A percentile compares a stretch with the other conserved stretches of the same genome.
phyloP scores from a whole-genome alignment of 2,797 vertebrate species.

The Tympanoctomys barrerae region DNA sequence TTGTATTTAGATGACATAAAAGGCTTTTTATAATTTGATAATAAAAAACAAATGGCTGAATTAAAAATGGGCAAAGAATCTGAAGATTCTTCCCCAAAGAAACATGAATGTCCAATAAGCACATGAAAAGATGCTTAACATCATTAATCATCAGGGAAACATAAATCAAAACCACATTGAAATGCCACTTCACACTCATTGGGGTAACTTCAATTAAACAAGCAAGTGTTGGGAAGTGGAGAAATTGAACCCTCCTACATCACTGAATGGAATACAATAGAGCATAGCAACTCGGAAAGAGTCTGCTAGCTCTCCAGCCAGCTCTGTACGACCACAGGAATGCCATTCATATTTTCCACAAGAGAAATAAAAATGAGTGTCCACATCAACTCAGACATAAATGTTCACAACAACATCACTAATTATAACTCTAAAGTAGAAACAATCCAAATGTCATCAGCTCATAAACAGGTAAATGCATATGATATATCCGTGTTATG shows the following conservation, averaged over 20 bases:
- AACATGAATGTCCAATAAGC: neutral
- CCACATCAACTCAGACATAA: neutral
- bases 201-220: neutral
- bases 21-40: neutral
- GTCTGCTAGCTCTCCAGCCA: neutral
- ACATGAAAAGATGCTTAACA: neutral
- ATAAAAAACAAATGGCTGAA: neutral
- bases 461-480: neutral
- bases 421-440: neutral
- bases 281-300: neutral
- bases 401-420: neutral
- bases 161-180: conserved; percentile 3
- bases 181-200: neutral
- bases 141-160: neutral
- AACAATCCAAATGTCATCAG: neutral
- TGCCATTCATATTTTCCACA: neutral
- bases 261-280: neutral
- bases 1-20: neutral
- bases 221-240: neutral
- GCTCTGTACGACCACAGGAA: neutral
- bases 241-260: neutral
- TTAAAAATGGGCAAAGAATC: conserved; percentile 15
- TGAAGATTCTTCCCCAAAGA: neutral
- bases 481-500: neutral
- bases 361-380: conserved; percentile 35